Percentiles rank a stretch among this genome's conserved stretches.
phyloP scores from a whole-genome alignment of 2,797 vertebrate species.

The Mionectes olivaceus region DNA sequence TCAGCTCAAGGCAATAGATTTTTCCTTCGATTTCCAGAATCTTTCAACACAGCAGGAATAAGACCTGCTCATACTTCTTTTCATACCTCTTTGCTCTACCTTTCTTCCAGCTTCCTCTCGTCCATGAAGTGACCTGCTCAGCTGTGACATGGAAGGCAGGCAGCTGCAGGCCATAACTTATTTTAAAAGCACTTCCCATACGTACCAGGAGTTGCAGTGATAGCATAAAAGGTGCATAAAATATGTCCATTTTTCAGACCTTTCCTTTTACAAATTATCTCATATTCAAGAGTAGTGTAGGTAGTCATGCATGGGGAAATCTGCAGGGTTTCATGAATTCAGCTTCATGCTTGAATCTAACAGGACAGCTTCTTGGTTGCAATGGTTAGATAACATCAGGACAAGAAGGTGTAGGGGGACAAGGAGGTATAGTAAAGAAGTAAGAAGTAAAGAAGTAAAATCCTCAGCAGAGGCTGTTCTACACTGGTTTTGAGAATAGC shows the following conservation, averaged over 20 bases:
- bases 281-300: not conserved
- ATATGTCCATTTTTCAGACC: not conserved
- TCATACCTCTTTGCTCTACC: not conserved
- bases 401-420: not conserved
- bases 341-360: not conserved
- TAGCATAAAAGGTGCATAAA: not conserved
- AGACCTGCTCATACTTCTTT: not conserved
- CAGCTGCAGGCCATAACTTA: not conserved
- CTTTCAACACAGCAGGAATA: not conserved
- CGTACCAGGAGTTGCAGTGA: not conserved
- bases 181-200: not conserved
- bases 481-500: not conserved
- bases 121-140: not conserved
- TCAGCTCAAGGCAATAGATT: conserved; percentile 41
- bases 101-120: not conserved
- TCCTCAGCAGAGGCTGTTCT: not conserved
- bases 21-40: not conserved
- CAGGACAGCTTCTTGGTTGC: not conserved
- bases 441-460: not conserved
- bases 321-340: not conserved
- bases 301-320: not conserved
- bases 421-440: too few species aligned
- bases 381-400: fast-evolving
- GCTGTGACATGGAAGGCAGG: not conserved
- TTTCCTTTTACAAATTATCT: not conserved